Evolutionary conservation across 2,797 vertebrate genomes (phyloP), one percentile per base, ranked within the genome.

Genomic region (Urophycis tenuis): DNA sequence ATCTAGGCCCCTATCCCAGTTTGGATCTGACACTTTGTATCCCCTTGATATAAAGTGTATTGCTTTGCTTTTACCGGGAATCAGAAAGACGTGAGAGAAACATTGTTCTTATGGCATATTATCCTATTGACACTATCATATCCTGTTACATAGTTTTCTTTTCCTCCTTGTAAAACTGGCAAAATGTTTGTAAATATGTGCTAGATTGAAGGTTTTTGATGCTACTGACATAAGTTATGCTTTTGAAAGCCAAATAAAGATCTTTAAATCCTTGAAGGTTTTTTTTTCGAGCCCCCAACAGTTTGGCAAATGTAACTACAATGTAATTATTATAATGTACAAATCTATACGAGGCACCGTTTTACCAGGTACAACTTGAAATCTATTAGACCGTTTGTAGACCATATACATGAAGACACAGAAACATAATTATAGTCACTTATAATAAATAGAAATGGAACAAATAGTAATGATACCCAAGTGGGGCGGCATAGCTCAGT

Each of bases 221-320:
- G 93, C 88, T 92, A 89, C 92, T 93, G 92, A 85, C 79, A 87
- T 92, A 82, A 91, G 87, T 91, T 93, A 93, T 92, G 93, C 92
- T 95, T 96, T 95, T 94, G 92, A 94, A 94, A 94, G 90, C 86
- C 91, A 91, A 94, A 94, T 94, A 94, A 96, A 95, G 94, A 91
- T 91, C 91, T 95, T 93, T 93, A 85, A 86, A 90, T 81, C 88
- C 84, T 77, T 36, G 34, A 67, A 45, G 53, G 25, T 36, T 19
- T 49, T 53, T 19, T 1, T 41, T 74, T 74, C 10, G 53, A 60
- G 6, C 8, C 1, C 15, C 17, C 17, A 22, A 22, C 17, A 53
- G 4, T 53, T 53, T 19, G 19, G 45, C 19, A 19, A 6, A 53
- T 19, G 12, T 45, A 45, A 45, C 1, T 12, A n/a, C n/a, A n/a